These are phyloP conservation scores for Sinocyclocheilus anophthalmus DNA, from an alignment of 2,113 vertebrate genomes.

Conservation along the genomic window DNA sequence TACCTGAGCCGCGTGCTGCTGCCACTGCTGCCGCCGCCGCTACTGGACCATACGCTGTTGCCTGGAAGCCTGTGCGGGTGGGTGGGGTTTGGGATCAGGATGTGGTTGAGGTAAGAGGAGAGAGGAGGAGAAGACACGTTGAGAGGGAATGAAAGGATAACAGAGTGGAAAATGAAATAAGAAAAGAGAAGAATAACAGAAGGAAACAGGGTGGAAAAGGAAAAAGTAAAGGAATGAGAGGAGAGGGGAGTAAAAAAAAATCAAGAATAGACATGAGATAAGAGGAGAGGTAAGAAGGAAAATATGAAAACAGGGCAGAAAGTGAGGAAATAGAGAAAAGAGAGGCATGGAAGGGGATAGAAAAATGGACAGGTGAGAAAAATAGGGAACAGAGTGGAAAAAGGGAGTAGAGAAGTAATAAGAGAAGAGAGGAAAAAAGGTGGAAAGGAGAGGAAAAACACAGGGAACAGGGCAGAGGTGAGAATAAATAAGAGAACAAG, in stretches of 20 bases:
- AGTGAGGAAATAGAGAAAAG: background rate
- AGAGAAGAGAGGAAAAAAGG: background rate
- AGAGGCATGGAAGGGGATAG: background rate
- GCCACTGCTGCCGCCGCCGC: constrained; percentile 85
- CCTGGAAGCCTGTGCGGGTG: constrained; percentile 79
- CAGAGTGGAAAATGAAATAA: background rate
- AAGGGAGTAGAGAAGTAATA: no score
- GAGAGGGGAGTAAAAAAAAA: no score
- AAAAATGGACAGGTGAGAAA: background rate
- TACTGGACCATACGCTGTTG: constrained; percentile 86
- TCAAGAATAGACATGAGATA: background rate
- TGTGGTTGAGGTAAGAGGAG: background rate
- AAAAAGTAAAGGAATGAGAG: no score
- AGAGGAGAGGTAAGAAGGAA: background rate
- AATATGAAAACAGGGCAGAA: background rate
- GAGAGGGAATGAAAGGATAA: background rate
- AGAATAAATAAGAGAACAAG: no score
- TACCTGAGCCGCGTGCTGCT: constrained; percentile 88
- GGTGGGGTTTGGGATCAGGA: background rate
- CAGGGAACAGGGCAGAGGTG: no score
- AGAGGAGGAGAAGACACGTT: background rate
- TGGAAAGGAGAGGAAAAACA: no score
- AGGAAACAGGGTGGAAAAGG: background rate
- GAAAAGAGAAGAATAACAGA: background rate
- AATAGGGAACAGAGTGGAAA: background rate